phyloP scores from a whole-genome alignment of 2,113 vertebrate species.

The Antechinus flavipes region DNA sequence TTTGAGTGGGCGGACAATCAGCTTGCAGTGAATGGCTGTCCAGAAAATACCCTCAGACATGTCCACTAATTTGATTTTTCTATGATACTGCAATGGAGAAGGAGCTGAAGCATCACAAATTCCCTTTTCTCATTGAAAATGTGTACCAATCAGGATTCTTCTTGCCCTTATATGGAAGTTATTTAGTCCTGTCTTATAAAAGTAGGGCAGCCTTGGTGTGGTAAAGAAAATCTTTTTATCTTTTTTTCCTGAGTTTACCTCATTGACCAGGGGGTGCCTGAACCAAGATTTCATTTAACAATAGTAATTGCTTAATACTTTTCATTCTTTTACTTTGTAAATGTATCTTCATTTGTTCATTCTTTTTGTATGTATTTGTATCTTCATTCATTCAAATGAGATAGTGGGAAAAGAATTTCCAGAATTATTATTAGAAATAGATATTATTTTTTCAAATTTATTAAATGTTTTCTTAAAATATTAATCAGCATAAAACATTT shows the following conservation, averaged over 20 bases:
- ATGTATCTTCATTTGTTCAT: no score
- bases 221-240: background rate
- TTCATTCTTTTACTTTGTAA: no score
- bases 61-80: background rate
- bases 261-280: background rate
- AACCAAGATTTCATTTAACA: no score
- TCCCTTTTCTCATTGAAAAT: background rate
- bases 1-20: background rate
- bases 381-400: background rate
- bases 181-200: no score
- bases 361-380: background rate
- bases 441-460: slow-evolving; percentile 8
- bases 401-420: background rate
- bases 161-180: background rate
- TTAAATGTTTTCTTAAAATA: slow-evolving; percentile 65
- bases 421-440: background rate
- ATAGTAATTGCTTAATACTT: no score
- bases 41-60: background rate
- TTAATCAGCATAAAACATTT: slow-evolving; percentile 66
- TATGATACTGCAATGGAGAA: background rate
- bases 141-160: background rate
- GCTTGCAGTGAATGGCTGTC: background rate
- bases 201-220: background rate
- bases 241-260: background rate
- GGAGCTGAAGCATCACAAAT: background rate